A percentile compares a stretch with the other conserved stretches of the same genome.
Conservation (phyloP, 2,113 vertebrate species). For the Dendropsophus ebraccatus region DNA sequence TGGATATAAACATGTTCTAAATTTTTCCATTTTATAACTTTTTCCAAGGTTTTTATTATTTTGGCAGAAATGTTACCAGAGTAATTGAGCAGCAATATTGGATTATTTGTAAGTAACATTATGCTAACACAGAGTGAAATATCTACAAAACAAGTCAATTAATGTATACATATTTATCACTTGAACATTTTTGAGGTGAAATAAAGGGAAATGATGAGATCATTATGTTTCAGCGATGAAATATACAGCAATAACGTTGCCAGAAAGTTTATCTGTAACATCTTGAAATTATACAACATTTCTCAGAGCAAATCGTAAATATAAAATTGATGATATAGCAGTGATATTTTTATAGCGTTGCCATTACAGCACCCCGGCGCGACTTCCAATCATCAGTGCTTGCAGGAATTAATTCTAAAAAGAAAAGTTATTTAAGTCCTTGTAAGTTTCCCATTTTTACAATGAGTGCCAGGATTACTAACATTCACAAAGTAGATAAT, state of each 20-base stretch:
- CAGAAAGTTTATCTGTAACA: constrained; percentile 54
- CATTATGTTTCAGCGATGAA: constrained; percentile 48
- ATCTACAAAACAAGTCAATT: constrained; percentile 15
- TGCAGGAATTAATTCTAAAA: constrained; percentile 42
- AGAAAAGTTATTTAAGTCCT: constrained; percentile 52
- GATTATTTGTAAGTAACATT: constrained; percentile 23
- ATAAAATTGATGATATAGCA: constrained; percentile 48
- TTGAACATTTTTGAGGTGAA: constrained; percentile 28
- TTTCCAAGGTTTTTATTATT: background rate
- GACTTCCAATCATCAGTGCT: constrained; percentile 48
- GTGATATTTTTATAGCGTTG: constrained; percentile 49
- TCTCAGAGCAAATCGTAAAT: constrained; percentile 55
- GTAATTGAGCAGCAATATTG: background rate
- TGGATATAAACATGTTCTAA: background rate
- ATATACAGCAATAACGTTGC: constrained; percentile 39
- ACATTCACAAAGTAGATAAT: constrained; percentile 51
- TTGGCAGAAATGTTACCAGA: background rate
- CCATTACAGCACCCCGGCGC: constrained; percentile 8
- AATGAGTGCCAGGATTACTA: constrained; percentile 43
- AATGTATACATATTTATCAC: constrained; percentile 42
- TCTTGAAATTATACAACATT: constrained; percentile 56
- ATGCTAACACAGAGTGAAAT: background rate
- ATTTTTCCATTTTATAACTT: background rate
- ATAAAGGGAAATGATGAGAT: constrained; percentile 37
- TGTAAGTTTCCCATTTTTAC: constrained; percentile 20